Evolutionary conservation across 2,113 vertebrate genomes (phyloP).

Genomic region (Coptodon bakossiorum): DNA sequence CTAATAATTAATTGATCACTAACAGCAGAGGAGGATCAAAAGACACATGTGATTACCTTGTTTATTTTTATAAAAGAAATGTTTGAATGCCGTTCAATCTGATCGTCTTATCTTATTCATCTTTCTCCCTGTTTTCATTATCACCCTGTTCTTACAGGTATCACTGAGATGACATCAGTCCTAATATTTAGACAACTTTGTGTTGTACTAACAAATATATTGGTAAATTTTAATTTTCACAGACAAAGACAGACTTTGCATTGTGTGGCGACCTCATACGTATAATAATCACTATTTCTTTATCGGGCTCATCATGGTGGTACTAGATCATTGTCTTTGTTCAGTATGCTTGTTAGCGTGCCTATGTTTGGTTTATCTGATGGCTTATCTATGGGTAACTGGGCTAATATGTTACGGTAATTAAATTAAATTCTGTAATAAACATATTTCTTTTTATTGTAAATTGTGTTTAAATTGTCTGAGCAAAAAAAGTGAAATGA

Average conservation of each 20-base stretch:
- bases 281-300: not conserved
- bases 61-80: not conserved
- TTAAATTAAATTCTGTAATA: not conserved
- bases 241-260: not conserved
- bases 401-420: not conserved
- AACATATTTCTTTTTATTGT: not conserved
- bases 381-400: not conserved
- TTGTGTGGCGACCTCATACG: not conserved
- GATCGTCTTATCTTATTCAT: not conserved
- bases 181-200: not conserved
- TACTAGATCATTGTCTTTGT: not conserved
- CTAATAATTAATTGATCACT: not conserved
- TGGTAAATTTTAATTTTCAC: not conserved
- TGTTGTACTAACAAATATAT: not conserved
- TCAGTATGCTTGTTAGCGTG: not conserved
- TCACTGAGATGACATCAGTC: not conserved
- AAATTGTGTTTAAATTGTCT: not conserved
- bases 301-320: not conserved
- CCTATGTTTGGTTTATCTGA: not conserved
- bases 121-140: not conserved
- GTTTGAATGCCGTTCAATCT: not conserved
- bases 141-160: not conserved
- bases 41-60: not conserved
- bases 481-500: not conserved
- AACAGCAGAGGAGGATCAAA: not conserved